Percentiles rank a stretch among this genome's conserved stretches.
phyloP scores from a whole-genome alignment of 2,888 invertebrate genomes.

The Tetragonula carbonaria region DNA sequence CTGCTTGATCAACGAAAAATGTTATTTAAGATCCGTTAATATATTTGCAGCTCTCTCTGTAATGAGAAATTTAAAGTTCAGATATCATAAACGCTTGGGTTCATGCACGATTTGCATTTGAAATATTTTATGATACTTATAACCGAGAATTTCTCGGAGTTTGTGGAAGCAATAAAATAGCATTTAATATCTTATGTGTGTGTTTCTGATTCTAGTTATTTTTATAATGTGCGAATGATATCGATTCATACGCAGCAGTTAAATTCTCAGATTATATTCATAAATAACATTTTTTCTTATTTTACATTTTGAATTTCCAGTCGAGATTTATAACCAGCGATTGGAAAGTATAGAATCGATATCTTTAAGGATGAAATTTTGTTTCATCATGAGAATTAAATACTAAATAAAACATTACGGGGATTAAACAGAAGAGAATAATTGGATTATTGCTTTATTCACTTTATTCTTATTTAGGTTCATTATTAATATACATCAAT shows the following conservation, averaged over 20 bases:
- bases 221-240: neutral
- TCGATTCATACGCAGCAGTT: neutral
- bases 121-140: neutral
- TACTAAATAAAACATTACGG: too few relatives aligned
- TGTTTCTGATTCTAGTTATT: neutral
- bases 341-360: neutral
- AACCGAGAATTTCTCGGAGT: neutral
- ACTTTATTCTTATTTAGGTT: neutral
- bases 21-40: neutral
- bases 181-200: neutral
- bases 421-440: neutral
- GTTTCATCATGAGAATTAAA: neutral
- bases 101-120: neutral
- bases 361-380: neutral
- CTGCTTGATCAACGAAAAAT: neutral
- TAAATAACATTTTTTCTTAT: neutral
- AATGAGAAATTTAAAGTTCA: neutral
- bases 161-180: neutral
- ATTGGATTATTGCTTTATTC: neutral
- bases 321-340: neutral
- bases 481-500: neutral
- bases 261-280: neutral
- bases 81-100: neutral
- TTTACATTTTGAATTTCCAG: neutral
- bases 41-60: neutral